Conservation (phyloP, 2,113 vertebrate species). For the Isichthys henryi region DNA sequence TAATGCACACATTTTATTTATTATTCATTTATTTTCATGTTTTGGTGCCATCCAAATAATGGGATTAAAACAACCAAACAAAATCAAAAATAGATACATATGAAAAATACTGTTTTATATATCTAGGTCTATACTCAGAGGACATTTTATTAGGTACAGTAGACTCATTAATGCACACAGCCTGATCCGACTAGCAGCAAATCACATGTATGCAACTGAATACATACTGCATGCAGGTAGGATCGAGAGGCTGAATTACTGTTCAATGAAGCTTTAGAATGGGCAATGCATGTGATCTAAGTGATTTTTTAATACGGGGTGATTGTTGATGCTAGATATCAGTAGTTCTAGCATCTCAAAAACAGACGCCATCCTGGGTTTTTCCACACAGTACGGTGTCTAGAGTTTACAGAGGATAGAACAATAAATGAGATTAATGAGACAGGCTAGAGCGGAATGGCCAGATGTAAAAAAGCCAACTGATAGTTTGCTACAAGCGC, state of each 20-base stretch:
- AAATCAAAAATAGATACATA: constrained; percentile 13
- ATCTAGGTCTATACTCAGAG: not conserved
- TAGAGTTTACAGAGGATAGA: not conserved
- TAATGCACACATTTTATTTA: not conserved
- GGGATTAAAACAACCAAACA: constrained; percentile 33
- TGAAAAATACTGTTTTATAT: not conserved
- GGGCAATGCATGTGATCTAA: not conserved
- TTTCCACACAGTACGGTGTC: not conserved
- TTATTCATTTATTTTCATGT: not conserved
- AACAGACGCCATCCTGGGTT: not conserved
- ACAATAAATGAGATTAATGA: not conserved
- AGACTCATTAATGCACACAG: not conserved
- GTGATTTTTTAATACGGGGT: not conserved
- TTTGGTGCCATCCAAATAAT: constrained; percentile 2
- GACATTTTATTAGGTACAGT: not conserved
- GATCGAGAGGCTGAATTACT: not conserved
- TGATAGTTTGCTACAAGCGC: not conserved
- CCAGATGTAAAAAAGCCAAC: not conserved
- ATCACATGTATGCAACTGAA: not conserved
- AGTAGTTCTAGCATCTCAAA: not conserved
- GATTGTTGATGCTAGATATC: not conserved
- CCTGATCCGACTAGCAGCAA: not conserved
- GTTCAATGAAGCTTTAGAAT: not conserved
- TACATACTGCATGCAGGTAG: not conserved
- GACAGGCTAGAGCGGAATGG: not conserved